Evolutionary conservation across 2,797 vertebrate genomes (phyloP).

Genomic region (Sebastes matsubarae): DNA sequence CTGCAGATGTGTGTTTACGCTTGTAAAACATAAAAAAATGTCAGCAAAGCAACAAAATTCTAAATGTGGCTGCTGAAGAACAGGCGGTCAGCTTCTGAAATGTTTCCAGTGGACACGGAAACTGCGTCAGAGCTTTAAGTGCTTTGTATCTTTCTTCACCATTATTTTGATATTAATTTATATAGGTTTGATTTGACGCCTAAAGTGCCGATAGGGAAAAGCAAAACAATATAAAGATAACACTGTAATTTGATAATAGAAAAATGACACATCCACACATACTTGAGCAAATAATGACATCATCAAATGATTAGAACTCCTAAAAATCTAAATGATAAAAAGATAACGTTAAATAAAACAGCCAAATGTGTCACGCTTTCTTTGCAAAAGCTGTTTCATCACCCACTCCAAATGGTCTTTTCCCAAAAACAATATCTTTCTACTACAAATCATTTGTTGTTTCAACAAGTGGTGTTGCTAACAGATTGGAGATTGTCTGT

Average conservation of each 20-base stretch:
- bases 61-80: too few relatives aligned
- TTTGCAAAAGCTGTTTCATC: not conserved
- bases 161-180: too few relatives aligned
- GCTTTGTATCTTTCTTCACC: too few relatives aligned
- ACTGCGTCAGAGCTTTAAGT: too few relatives aligned
- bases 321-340: too few relatives aligned
- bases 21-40: too few relatives aligned
- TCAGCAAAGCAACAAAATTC: too few relatives aligned
- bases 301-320: not conserved
- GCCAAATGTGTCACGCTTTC: not conserved
- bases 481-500: constrained; percentile 42
- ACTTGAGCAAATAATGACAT: not conserved
- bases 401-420: not conserved
- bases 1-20: too few relatives aligned
- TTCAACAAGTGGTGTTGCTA: constrained; percentile 39
- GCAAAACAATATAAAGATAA: not conserved
- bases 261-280: not conserved
- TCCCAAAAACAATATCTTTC: not conserved
- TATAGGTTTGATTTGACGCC: too few relatives aligned
- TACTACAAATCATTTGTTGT: constrained; percentile 21
- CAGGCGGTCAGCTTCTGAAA: too few relatives aligned
- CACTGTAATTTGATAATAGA: not conserved
- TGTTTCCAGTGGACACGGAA: too few relatives aligned
- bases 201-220: too few relatives aligned
- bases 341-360: not conserved